Conservation (phyloP, 2,888 invertebrate species). For the Cyclophora punctaria region DNA sequence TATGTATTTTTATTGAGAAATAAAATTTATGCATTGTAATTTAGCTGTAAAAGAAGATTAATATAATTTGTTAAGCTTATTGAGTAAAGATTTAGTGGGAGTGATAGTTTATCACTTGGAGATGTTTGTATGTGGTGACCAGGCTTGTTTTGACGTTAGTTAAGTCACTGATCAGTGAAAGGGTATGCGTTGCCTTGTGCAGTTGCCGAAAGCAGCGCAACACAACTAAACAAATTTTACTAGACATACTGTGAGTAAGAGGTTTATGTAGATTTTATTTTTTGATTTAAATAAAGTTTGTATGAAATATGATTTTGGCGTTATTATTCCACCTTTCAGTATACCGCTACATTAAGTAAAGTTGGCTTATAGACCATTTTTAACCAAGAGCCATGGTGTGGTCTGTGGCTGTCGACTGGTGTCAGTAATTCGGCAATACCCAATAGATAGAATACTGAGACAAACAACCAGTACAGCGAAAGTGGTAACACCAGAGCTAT, state of each 20-base stretch:
- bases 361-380: too few relatives aligned
- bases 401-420: too few relatives aligned
- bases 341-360: too few relatives aligned
- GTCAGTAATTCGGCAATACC: too few relatives aligned
- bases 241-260: constrained; percentile 60
- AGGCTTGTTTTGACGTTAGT: too few relatives aligned
- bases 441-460: too few relatives aligned
- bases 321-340: too few relatives aligned
- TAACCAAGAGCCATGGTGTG: too few relatives aligned
- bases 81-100: constrained; percentile 47
- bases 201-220: constrained; percentile 10
- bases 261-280: constrained; percentile 74
- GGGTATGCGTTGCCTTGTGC: constrained; percentile 23
- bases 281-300: constrained; percentile 76
- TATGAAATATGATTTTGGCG: constrained; percentile 44
- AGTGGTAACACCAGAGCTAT: too few relatives aligned
- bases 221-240: constrained; percentile 50
- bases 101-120: constrained; percentile 5
- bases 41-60: constrained; percentile 68
- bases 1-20: constrained; percentile 66
- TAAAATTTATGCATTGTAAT: constrained; percentile 68
- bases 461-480: too few relatives aligned
- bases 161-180: constrained; percentile 8
- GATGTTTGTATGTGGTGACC: neutral
- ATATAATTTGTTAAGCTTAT: constrained; percentile 72